Conservation (phyloP, 2,888 invertebrate genomes). For the Germaria angustata region DNA sequence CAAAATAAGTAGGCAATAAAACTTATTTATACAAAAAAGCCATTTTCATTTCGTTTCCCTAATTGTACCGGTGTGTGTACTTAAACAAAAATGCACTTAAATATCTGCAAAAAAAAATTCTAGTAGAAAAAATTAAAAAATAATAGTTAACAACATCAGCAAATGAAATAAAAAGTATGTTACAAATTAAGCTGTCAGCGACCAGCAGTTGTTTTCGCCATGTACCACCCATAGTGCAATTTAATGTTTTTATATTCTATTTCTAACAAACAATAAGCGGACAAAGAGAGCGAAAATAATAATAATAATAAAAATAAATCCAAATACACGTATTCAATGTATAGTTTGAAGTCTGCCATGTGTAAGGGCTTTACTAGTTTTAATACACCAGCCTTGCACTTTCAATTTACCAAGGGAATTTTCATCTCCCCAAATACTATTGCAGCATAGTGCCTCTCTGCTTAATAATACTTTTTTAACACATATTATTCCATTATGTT, state of each 20-base stretch:
- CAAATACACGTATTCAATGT: no score
- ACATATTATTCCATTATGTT: slow-evolving; percentile 23
- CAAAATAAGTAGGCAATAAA: no score
- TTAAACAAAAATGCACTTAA: background rate
- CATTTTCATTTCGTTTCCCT: background rate
- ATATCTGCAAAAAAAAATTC: background rate
- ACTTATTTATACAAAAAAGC: no score
- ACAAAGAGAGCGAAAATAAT: background rate
- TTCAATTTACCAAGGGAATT: no score
- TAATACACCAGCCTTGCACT: no score
- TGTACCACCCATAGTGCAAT: background rate
- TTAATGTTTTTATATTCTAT: background rate
- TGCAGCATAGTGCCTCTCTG: background rate
- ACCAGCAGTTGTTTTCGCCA: slow-evolving; percentile 18
- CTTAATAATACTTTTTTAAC: slow-evolving; percentile 18
- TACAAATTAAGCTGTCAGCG: slow-evolving; percentile 27
- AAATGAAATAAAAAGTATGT: background rate
- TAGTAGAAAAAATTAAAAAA: background rate
- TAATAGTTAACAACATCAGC: background rate
- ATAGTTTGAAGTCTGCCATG: no score
- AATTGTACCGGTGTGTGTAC: background rate
- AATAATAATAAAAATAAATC: no score
- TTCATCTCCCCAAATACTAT: background rate
- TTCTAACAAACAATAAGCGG: background rate
- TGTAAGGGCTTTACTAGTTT: no score